Evolutionary conservation across 2,113 vertebrate genomes (phyloP), one percentile per base, ranked within the genome.

Genomic region (Pelecanus crispus): DNA sequence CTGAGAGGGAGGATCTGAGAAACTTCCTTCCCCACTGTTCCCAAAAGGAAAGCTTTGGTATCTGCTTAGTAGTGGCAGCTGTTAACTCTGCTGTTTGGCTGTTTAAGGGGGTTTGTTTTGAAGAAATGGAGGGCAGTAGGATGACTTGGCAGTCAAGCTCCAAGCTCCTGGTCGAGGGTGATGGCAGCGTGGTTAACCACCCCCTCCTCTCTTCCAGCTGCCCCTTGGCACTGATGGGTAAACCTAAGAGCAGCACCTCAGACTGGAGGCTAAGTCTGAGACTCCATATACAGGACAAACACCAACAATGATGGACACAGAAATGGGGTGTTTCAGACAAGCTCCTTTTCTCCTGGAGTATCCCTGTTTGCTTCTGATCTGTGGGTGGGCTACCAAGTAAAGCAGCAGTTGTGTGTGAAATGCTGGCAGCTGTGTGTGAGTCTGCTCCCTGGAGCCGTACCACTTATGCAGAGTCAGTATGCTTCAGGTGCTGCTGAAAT

Each of bases 401-500:
- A 80, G 38, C 13, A 45, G 63, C 22, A 45, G 40, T 9, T 52
- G 36, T 12, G 26, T 89, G 32, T 82, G 90, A 92, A 92, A 72
- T 88, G 44, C 58, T 47, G 45, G 82, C n/a, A 47, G 66, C 47
- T 36, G 40, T 58, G 31, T 34, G 22, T 32, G 47, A 78, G 63
- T 78, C 79, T 86, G 40, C 36, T 94, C 75, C 75, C 66, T 68
- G 75, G 55, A 93, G 53, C 67, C 3, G 8, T 68, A 74, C 18
- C 25, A 45, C 66, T 87, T 53, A 24, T 3, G 20, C 55, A 44
- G 70, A 58, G 56, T 36, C 81, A 62, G 53, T 42, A 71, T 47
- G 80, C 67, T 90, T 95, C 82, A 73, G 77, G 81, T 92, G 77
- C 68, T 92, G 56, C 88, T 84, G 78, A 94, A 93, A 94, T 24